These are phyloP conservation scores for Austrolebias charrua DNA, from an alignment of 2,797 vertebrate species.

Conservation along the genomic window DNA sequence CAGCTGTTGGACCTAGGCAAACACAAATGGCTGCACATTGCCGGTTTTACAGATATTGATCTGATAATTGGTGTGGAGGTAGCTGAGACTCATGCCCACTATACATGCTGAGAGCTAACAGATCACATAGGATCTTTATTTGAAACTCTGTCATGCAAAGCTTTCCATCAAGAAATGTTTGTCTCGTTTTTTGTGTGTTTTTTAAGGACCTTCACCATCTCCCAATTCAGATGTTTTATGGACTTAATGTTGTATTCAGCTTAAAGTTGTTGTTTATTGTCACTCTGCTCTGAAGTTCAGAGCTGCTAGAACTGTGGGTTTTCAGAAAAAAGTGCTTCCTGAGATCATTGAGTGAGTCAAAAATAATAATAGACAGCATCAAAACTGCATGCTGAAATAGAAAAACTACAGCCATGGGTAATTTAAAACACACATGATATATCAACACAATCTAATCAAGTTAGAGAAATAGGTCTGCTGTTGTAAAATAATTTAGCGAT, in stretches of 20 bases:
- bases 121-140: too few relatives aligned
- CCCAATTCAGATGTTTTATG: not conserved
- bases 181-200: not conserved
- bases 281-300: not conserved
- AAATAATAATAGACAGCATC: not conserved
- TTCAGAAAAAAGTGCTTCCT: conserved; percentile 2
- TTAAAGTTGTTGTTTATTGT: not conserved
- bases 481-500: not conserved
- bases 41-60: too few relatives aligned
- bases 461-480: not conserved
- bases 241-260: not conserved
- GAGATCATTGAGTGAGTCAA: not conserved
- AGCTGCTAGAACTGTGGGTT: not conserved
- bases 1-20: too few relatives aligned
- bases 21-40: too few relatives aligned
- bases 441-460: not conserved
- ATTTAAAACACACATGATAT: not conserved
- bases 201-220: not conserved
- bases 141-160: too few relatives aligned
- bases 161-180: not conserved
- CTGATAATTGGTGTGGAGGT: too few relatives aligned
- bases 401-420: not conserved
- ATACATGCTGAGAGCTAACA: too few relatives aligned
- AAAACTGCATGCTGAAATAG: not conserved
- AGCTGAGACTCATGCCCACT: too few relatives aligned